Conservation (phyloP, 2,888 invertebrate genomes). For the Lampropteryx suffumata region DNA sequence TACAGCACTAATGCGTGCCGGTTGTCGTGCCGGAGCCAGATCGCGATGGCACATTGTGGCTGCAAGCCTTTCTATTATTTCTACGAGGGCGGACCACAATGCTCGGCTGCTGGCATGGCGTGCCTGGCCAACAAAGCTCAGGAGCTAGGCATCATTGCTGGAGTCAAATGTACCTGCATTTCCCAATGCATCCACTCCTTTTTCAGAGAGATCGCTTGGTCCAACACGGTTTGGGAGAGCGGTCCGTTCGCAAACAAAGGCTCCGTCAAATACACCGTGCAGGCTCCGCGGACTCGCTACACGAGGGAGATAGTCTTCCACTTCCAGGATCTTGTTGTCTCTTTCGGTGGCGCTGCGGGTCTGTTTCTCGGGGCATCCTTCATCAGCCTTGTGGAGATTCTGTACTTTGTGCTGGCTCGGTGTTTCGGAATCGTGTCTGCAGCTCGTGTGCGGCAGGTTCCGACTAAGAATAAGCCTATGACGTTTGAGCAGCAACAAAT, state of each 20-base stretch:
- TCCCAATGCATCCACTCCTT: slow-evolving; percentile 65
- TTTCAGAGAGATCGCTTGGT: slow-evolving; percentile 48
- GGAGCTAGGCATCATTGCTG: slow-evolving; percentile 52
- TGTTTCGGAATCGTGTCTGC: slow-evolving; percentile 14
- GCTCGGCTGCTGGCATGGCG: slow-evolving; percentile 76
- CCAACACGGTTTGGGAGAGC: slow-evolving; percentile 53
- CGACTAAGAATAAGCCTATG: neutral
- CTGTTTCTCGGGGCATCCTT: slow-evolving; percentile 85
- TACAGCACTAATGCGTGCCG: slow-evolving; percentile 18
- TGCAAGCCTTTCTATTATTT: slow-evolving; percentile 85
- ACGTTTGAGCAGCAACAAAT: slow-evolving; percentile 13
- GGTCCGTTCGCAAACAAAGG: slow-evolving; percentile 63
- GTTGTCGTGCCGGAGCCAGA: slow-evolving; percentile 76
- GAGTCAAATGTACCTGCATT: slow-evolving; percentile 52
- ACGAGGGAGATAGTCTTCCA: slow-evolving; percentile 84
- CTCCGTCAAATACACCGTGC: slow-evolving; percentile 75
- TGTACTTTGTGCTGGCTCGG: slow-evolving; percentile 68
- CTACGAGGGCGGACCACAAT: slow-evolving; percentile 77
- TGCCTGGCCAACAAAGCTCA: slow-evolving; percentile 63
- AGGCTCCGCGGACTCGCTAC: slow-evolving; percentile 81
- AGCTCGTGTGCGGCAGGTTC: neutral
- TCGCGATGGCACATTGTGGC: slow-evolving; percentile 77
- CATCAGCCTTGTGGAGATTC: slow-evolving; percentile 83
- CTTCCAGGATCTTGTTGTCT: slow-evolving; percentile 86
- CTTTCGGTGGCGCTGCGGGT: slow-evolving; percentile 85